Base-by-base conservation (phyloP, 2,888 invertebrate species). In the Nemotelus pantherinus region DNA sequence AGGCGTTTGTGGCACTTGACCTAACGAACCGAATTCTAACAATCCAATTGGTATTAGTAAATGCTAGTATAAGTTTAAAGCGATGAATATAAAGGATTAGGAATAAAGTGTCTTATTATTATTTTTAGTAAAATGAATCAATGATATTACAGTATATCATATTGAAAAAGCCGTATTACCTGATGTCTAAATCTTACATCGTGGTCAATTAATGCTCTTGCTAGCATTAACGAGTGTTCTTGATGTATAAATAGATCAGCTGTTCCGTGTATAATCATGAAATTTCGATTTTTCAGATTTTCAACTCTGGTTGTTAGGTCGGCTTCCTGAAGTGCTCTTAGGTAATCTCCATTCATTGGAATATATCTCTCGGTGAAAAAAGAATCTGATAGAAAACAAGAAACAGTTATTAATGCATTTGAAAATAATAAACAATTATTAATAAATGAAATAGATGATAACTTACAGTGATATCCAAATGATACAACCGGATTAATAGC, bases 341-440 rank as follows among this genome's bases (percentile, higher is more conserved):
- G 88, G 85, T 93, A 92, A 82, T 93, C 92, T 2, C 90, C 89
- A 57, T 90, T 90, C 89, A 94, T 90, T 0, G 96, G 95, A 89
- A 95, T 92, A 87, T 95, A 96, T 57, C 96, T 91, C 88, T 98
- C 97, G 79, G 96, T 94, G 88, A 95, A 97, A 82, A 93, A 95
- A 3, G 97, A 94, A 87, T 94, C 95, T 95, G 85, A 58, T 77
- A 75, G 67, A 25, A 25, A n/a, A 74, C 4, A 5, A 53, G 2
- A 53, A 71, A 2, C 6, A 45, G 4, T 48, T 68, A 58, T 58
- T 41, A 25, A 63, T 39, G 43, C 5, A 41, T 25, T 63, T 63
- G 3, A 25, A 50, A 2, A 25, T 25, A 25, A 25, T 25, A 25
- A 25, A 25, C 25, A 25, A 25, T 25, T 25, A 25, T 25, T 25